Percentiles rank a stretch among this genome's conserved stretches.
These are phyloP conservation scores for Atrichornis clamosus DNA, from an alignment of 2,113 vertebrate genomes.

Conservation along the genomic window DNA sequence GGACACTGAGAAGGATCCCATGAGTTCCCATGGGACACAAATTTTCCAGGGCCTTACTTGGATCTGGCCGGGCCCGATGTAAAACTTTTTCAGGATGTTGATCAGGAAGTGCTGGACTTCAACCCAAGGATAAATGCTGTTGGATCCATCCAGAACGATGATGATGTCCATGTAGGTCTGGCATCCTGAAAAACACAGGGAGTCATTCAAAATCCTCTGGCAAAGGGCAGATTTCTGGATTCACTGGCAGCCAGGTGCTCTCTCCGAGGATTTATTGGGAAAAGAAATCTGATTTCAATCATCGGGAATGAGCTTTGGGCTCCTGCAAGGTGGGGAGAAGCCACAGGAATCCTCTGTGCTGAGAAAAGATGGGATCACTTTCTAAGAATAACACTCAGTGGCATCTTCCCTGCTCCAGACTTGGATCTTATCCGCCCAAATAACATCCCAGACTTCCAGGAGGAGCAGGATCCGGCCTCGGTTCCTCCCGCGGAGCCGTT, in stretches of 20 bases:
- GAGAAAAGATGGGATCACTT: background rate
- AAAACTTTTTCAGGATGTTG: slow-evolving; percentile 93
- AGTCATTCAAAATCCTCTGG: background rate
- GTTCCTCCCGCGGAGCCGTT: background rate
- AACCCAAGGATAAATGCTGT: slow-evolving; percentile 97
- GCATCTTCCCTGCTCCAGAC: background rate
- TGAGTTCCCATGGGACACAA: background rate
- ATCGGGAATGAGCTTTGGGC: background rate
- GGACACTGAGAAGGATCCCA: accelerated
- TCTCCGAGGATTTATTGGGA: background rate
- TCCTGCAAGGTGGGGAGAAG: background rate
- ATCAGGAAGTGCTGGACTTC: slow-evolving; percentile 97
- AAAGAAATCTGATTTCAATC: background rate
- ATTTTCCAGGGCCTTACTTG: slow-evolving; percentile 74
- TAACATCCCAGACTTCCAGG: background rate
- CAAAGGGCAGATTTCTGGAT: background rate
- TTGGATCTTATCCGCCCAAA: background rate
- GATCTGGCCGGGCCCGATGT: slow-evolving; percentile 94
- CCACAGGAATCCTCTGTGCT: background rate
- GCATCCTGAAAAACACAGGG: slow-evolving; percentile 77
- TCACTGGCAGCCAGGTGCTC: background rate
- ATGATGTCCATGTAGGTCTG: slow-evolving; percentile 98
- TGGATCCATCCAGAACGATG: slow-evolving; percentile 95
- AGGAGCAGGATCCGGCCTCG: background rate
- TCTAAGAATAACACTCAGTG: background rate